These are phyloP conservation scores for Orchesella flavescens DNA, from an alignment of 2,888 invertebrate genomes.

Conservation along the genomic window DNA sequence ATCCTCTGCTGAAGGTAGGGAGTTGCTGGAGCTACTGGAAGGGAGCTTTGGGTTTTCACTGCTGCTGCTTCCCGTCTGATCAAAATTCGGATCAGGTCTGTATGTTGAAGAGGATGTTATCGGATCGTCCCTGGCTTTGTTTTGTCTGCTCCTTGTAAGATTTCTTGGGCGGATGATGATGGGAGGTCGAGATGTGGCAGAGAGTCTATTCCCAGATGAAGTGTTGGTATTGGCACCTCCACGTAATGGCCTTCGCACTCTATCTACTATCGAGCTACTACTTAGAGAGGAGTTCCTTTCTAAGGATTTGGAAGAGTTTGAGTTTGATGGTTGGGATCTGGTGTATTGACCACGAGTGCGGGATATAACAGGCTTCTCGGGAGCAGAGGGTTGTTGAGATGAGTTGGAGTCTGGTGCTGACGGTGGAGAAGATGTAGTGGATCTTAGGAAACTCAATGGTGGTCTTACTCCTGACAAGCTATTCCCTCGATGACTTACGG, in stretches of 20 bases:
- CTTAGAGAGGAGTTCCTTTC: slow-evolving; percentile 23
- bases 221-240: slow-evolving; percentile 33
- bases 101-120: slow-evolving; percentile 56
- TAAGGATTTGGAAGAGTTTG: background rate
- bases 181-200: slow-evolving; percentile 51
- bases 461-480: slow-evolving; percentile 42
- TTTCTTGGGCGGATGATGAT: slow-evolving; percentile 57
- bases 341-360: slow-evolving; percentile 32
- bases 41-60: slow-evolving; percentile 44
- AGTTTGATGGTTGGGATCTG: background rate
- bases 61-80: slow-evolving; percentile 40
- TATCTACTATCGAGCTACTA: background rate
- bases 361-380: slow-evolving; percentile 37
- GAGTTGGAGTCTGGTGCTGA: slow-evolving; percentile 43
- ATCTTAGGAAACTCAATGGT: slow-evolving; percentile 18
- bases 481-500: slow-evolving; percentile 53
- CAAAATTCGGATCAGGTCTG: slow-evolving; percentile 52
- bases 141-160: slow-evolving; percentile 28
- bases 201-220: slow-evolving; percentile 31
- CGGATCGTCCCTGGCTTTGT: slow-evolving; percentile 41
- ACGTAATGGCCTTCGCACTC: slow-evolving; percentile 37
- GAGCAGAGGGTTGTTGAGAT: slow-evolving; percentile 29
- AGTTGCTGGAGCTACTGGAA: slow-evolving; percentile 17
- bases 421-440: slow-evolving; percentile 58
- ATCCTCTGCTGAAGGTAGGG: slow-evolving; percentile 62